These are phyloP conservation scores for Anaspis maculata DNA, from an alignment of 2,888 invertebrate species.

Conservation along the genomic window DNA sequence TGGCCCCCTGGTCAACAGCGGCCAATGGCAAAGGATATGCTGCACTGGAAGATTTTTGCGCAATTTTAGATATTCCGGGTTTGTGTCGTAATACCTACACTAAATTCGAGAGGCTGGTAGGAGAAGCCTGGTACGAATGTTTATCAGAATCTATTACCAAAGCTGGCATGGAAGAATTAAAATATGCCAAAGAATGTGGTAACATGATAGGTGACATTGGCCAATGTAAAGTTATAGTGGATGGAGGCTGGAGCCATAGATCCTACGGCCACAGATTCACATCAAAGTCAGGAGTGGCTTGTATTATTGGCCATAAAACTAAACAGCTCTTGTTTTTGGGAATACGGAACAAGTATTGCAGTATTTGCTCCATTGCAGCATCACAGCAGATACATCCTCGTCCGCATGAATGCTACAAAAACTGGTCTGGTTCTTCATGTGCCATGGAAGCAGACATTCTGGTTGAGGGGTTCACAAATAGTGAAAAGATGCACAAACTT, in stretches of 20 bases:
- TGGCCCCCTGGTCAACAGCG: too few relatives aligned
- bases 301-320: too few relatives aligned
- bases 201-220: not conserved
- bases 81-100: not conserved
- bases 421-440: constrained; percentile 14
- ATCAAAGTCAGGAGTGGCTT: constrained; percentile 14
- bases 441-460: constrained; percentile 18
- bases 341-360: too few relatives aligned
- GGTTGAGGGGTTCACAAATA: constrained; percentile 14
- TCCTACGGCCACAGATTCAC: constrained; percentile 14
- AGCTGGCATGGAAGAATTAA: too few relatives aligned
- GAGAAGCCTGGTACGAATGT: not conserved
- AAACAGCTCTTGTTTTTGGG: too few relatives aligned
- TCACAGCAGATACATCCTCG: too few relatives aligned
- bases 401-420: constrained; percentile 18
- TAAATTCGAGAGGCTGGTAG: not conserved
- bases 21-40: not conserved
- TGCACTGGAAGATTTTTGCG: not conserved
- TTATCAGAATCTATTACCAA: too few relatives aligned
- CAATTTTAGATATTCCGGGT: not conserved
- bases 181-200: too few relatives aligned
- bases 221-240: constrained; percentile 3
- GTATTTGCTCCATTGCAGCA: too few relatives aligned
- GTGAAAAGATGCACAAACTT: constrained; percentile 11
- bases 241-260: constrained; percentile 15